Percentiles rank a stretch among this genome's conserved stretches.
Conservation (phyloP, 2,113 vertebrate genomes). For the Lagopus leucura region DNA sequence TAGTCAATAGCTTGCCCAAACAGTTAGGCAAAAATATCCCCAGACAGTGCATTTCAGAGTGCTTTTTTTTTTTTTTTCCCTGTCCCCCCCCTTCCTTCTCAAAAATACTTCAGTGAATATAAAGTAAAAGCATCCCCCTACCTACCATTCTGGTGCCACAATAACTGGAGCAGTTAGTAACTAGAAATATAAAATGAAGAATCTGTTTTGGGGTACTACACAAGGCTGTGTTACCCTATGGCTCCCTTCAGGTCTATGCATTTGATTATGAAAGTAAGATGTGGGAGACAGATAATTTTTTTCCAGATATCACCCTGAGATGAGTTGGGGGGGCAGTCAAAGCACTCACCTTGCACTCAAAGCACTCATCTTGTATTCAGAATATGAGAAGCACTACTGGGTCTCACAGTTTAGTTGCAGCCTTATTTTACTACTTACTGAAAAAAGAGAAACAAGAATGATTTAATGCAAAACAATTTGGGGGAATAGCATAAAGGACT, state of each 20-base stretch:
- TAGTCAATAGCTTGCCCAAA: background rate
- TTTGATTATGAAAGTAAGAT: background rate
- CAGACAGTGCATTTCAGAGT: background rate
- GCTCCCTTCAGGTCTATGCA: background rate
- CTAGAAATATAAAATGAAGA: background rate
- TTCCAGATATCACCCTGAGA: background rate
- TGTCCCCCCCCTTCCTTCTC: background rate
- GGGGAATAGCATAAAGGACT: background rate
- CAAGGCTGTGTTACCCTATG: background rate
- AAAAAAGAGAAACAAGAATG: background rate
- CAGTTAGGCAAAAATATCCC: background rate
- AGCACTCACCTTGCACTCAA: background rate
- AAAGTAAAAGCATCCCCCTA: background rate
- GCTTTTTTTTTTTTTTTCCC: too few species aligned
- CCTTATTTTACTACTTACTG: background rate
- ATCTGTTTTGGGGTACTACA: background rate
- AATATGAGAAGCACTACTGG: background rate
- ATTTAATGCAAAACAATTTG: background rate
- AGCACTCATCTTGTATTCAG: background rate
- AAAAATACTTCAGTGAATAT: background rate
- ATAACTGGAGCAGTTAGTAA: background rate
- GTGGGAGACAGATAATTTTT: background rate
- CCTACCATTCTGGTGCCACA: background rate
- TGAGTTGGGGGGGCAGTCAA: accelerated
- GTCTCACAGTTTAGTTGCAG: background rate